Conservation (phyloP, 2,888 invertebrate genomes). For the Stramonita haemastoma region DNA sequence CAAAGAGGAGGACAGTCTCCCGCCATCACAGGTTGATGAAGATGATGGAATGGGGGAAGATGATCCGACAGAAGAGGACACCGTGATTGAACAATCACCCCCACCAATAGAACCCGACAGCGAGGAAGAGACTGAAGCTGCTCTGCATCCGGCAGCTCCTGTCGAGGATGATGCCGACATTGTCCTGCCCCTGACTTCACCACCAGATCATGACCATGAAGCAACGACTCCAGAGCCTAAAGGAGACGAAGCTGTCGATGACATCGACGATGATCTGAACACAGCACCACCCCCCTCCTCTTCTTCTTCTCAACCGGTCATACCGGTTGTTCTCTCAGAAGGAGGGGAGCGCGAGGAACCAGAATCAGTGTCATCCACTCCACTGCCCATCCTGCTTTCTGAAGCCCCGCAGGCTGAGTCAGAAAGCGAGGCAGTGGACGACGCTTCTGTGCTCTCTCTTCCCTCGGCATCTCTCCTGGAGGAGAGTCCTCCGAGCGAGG, state of each 20-base stretch:
- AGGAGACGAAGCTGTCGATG: not conserved
- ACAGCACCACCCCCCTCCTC: too few species aligned
- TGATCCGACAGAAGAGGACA: too few species aligned
- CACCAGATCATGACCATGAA: not conserved
- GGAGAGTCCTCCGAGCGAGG: not conserved
- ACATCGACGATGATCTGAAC: not conserved
- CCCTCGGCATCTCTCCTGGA: not conserved
- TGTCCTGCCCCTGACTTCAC: too few species aligned
- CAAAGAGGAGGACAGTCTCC: not conserved
- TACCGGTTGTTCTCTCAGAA: not conserved
- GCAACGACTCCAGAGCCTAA: not conserved
- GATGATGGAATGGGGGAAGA: too few species aligned
- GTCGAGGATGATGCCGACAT: too few species aligned
- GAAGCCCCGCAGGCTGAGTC: not conserved
- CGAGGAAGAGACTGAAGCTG: too few species aligned
- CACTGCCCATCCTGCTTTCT: not conserved
- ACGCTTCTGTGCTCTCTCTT: not conserved
- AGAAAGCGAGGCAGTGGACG: not conserved
- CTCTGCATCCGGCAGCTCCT: too few species aligned
- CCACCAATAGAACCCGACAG: too few species aligned
- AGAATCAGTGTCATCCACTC: not conserved
- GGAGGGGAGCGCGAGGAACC: not conserved
- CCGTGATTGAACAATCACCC: too few species aligned
- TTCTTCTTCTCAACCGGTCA: not conserved
- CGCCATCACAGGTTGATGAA: not conserved